Evolutionary conservation across 2,888 invertebrate species (phyloP).

Genomic region (Thereva nobilitata): DNA sequence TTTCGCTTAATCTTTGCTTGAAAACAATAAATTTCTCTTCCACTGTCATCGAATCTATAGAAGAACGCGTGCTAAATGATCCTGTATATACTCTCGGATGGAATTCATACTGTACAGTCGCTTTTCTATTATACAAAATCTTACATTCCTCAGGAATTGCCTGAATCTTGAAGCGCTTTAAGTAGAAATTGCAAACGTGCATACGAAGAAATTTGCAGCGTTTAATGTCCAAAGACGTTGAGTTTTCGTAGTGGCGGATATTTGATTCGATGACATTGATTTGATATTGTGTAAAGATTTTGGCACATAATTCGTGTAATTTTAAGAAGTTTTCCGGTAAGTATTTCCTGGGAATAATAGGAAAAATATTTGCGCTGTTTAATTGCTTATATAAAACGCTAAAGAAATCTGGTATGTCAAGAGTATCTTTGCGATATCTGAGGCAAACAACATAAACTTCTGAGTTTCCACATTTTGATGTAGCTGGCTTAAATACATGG

Average conservation of each 20-base stretch:
- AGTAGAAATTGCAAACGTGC: conserved; percentile 63
- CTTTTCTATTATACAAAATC: conserved; percentile 60
- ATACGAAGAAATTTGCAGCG: conserved; percentile 59
- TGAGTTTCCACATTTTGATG: conserved; percentile 94
- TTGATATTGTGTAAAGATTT: conserved; percentile 70
- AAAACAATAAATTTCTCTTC: conserved; percentile 60
- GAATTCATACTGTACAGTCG: conserved; percentile 60
- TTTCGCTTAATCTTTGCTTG: conserved; percentile 59
- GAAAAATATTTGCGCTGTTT: conserved; percentile 42
- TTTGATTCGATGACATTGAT: conserved; percentile 70
- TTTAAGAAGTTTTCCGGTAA: conserved; percentile 65
- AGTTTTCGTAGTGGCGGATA: conserved; percentile 63
- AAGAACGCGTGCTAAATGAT: conserved; percentile 64
- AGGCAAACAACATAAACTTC: conserved; percentile 85
- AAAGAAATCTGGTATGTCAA: conserved; percentile 14
- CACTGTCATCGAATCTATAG: conserved; percentile 59
- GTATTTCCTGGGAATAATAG: conserved; percentile 64
- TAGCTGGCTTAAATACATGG: conserved; percentile 81
- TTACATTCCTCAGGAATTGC: conserved; percentile 60
- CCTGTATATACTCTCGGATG: conserved; percentile 61
- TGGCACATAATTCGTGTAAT: conserved; percentile 67
- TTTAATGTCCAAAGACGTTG: conserved; percentile 45
- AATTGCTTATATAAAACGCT: conserved; percentile 52
- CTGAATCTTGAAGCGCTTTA: conserved; percentile 64
- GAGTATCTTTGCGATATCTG: conserved; percentile 49